Percentiles rank a stretch among this genome's conserved stretches.
Evolutionary conservation across 2,113 vertebrate genomes (phyloP).

Genomic region (Cacatua alba): DNA sequence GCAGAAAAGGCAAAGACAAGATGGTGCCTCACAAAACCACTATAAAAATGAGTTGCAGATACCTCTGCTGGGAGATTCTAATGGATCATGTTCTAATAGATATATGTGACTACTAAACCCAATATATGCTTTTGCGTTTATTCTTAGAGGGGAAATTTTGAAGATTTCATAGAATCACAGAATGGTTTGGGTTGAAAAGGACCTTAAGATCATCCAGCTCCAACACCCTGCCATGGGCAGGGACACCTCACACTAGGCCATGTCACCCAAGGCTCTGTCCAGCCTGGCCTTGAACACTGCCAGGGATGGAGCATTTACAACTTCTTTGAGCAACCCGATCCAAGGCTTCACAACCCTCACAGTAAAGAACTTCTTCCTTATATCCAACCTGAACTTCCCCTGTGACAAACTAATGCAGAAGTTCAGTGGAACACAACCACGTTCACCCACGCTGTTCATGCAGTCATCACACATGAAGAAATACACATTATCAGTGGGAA

Average conservation of each 20-base stretch:
- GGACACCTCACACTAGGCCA: neutral
- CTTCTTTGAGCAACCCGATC: neutral
- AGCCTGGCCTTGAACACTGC: neutral
- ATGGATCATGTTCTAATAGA: neutral
- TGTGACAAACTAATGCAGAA: neutral
- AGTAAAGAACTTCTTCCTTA: neutral
- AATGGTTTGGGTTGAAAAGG: neutral
- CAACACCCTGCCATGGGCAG: neutral
- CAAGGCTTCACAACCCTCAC: neutral
- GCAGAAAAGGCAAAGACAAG: neutral
- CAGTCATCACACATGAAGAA: neutral
- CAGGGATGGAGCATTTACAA: neutral
- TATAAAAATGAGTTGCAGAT: neutral
- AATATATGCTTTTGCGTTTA: neutral
- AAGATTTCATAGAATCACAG: neutral
- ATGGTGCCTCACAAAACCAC: neutral
- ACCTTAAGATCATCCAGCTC: neutral
- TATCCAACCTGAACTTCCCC: neutral
- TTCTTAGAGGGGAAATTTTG: neutral
- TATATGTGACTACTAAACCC: neutral
- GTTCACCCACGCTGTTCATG: accelerated
- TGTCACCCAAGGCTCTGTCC: neutral
- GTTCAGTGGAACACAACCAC: neutral
- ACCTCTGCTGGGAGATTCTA: neutral
- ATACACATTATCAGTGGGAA: neutral